Evolutionary conservation across 23 tunicate genomes (phyloP), one percentile per base, ranked within the genome.

Genomic region (Ascidia mentula): DNA sequence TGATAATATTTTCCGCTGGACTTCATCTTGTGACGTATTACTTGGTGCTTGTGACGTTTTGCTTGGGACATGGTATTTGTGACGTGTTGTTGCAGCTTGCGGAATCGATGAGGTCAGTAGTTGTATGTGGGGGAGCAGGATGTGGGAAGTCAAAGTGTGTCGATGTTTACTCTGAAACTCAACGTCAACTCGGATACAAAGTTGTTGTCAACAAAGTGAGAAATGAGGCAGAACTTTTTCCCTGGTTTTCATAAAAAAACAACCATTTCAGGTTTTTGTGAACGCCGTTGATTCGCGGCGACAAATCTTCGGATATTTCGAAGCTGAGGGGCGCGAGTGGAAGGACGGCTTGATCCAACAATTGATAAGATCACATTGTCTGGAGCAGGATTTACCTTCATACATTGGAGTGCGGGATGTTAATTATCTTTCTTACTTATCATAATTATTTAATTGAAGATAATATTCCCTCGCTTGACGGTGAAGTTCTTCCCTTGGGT

Each of bases 251-350:
- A n/a, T n/a, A n/a, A n/a, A n/a, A n/a, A n/a, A n/a, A n/a, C n/a
- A n/a, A 53, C 24, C 24, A 15, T 45, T 76, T 45, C 78, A 92
- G 97, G 82, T 92, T 42, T 92, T 81, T 72, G 79, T 92, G 9
- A 92, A 92, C 40, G 97, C 97, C 40, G 31, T 92, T 37, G 92
- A 92, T 59, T 92, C 92, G 0, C 82, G 88, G 32, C 38, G 76
- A 0, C 80, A 92, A 40, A 24, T 92, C 34, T 92, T 92, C 74
- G 97, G 97, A 31, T 92, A 78, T 82, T 92, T 82, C 60, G 97
- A 92, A 32, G n/a, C 72, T n/a, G 88, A 82, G 6, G 77, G 61
- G 6, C 79, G 88, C 60, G 97, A 87, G 60, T 92, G 97, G 97
- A 87, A 83, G 38, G 92, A 87, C 74, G 97, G 97, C 28, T 60